These are phyloP conservation scores for Bellardia pandia DNA, from an alignment of 2,888 invertebrate species.

Conservation along the genomic window DNA sequence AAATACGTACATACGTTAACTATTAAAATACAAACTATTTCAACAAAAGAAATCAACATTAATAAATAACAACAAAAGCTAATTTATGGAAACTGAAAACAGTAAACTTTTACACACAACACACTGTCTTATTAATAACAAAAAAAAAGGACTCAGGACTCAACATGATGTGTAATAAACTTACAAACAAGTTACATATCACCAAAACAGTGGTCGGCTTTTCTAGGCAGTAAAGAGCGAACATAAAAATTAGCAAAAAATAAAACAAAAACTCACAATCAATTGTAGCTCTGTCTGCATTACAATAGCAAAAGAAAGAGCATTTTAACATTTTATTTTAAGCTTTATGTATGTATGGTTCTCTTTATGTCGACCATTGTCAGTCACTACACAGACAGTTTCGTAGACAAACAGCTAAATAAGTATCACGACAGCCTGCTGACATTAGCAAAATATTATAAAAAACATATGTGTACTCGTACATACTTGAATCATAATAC, in stretches of 20 bases:
- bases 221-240: too few species aligned
- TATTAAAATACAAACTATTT: not conserved
- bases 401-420: conserved; percentile 45
- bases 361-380: too few species aligned
- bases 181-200: not conserved
- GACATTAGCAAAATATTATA: not conserved
- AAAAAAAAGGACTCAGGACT: not conserved
- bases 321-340: too few species aligned
- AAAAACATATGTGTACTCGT: not conserved
- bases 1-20: not conserved
- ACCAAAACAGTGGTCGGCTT: too few species aligned
- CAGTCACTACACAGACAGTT: not conserved
- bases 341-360: too few species aligned
- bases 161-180: conserved; percentile 15
- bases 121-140: not conserved
- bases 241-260: too few species aligned
- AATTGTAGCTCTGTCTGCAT: too few species aligned
- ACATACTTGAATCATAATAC: not conserved
- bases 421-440: conserved; percentile 42
- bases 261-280: too few species aligned
- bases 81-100: conserved; percentile 21
- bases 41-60: not conserved
- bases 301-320: too few species aligned
- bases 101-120: not conserved
- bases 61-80: conserved; percentile 8